Percentiles rank a stretch among this genome's conserved stretches.
These are phyloP conservation scores for Petrocephalus schoutedeni DNA, from an alignment of 2,797 vertebrate genomes.

Conservation along the genomic window DNA sequence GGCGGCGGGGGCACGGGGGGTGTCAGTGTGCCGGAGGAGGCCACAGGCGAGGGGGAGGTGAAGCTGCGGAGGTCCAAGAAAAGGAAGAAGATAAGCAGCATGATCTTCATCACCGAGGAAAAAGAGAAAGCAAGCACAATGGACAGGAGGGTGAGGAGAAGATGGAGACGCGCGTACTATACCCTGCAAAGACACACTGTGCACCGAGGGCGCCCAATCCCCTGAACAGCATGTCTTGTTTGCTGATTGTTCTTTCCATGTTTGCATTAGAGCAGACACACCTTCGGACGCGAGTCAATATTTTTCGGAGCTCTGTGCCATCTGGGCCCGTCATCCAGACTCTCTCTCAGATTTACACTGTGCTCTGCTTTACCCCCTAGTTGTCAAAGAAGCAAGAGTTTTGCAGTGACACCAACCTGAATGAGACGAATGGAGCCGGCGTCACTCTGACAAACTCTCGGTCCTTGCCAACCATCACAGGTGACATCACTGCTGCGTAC, in stretches of 20 bases:
- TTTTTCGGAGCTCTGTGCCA: not conserved
- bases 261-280: not conserved
- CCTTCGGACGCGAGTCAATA: not conserved
- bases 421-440: constrained; percentile 61
- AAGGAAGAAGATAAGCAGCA: constrained; percentile 87
- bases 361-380: constrained; percentile 61
- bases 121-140: constrained; percentile 55
- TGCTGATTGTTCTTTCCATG: not conserved
- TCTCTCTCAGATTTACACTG: not conserved
- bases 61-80: constrained; percentile 84
- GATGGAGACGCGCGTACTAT: not conserved
- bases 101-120: constrained; percentile 78
- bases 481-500: constrained; percentile 47
- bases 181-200: not conserved
- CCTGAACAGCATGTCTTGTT: not conserved
- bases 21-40: constrained; percentile 50
- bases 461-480: constrained; percentile 89
- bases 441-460: constrained; percentile 76
- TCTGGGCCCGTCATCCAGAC: not conserved
- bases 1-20: constrained; percentile 65
- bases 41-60: constrained; percentile 71
- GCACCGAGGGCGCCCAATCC: not conserved
- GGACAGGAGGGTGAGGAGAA: constrained; percentile 61
- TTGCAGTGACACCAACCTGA: constrained; percentile 94
- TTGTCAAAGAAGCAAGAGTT: constrained; percentile 93